These are phyloP conservation scores for Macrocentrus cingulum DNA, from an alignment of 1,140 invertebrate species.

Conservation along the genomic window DNA sequence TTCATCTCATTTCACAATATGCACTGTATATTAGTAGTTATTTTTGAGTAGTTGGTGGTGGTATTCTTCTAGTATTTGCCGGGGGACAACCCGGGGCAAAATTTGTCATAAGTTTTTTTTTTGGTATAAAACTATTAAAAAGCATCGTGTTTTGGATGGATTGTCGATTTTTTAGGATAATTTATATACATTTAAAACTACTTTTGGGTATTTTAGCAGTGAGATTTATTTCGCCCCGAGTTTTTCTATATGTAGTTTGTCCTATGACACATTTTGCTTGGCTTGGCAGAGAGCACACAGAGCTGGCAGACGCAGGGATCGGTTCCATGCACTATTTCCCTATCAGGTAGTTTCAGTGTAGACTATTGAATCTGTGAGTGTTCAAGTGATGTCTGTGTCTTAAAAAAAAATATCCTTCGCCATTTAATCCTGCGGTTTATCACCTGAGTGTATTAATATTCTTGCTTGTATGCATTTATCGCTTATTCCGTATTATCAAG, in stretches of 20 bases:
- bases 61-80: neutral
- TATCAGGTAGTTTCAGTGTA: conserved; percentile 27
- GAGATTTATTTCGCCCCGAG: no score
- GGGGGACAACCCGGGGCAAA: no score
- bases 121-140: no score
- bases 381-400: conserved; percentile 14
- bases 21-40: no score
- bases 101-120: no score
- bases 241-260: neutral
- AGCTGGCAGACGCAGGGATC: conserved; percentile 29
- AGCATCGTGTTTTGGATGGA: no score
- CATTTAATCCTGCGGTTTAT: neutral
- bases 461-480: conserved; percentile 2
- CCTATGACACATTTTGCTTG: conserved; percentile 16
- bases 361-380: neutral
- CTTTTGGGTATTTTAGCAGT: no score
- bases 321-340: conserved; percentile 24
- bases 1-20: neutral
- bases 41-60: neutral
- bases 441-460: no score
- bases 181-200: no score
- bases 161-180: no score
- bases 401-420: no score
- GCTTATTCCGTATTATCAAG: conserved; percentile 11
- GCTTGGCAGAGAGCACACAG: conserved; percentile 29